Conservation (phyloP, 2,797 vertebrate genomes). For the Ptychobarbus kaznakovi region DNA sequence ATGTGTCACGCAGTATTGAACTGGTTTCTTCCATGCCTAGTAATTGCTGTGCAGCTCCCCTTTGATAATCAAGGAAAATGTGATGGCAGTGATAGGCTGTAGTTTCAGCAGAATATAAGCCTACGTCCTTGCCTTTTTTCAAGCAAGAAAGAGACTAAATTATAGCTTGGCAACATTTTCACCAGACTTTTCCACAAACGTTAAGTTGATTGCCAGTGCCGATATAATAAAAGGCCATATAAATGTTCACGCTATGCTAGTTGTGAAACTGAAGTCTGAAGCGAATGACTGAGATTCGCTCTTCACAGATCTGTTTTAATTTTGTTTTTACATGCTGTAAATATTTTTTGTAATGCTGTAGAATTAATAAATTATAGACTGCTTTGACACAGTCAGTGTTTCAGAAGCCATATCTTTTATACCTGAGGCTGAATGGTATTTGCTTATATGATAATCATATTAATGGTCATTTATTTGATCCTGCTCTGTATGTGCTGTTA, state of each 20-base stretch:
- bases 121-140: constrained; percentile 46
- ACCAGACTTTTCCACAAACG: constrained; percentile 49
- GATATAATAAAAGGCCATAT: constrained; percentile 50
- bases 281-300: constrained; percentile 58
- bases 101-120: constrained; percentile 57
- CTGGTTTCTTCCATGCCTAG: constrained; percentile 62
- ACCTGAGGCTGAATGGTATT: constrained; percentile 1
- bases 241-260: constrained; percentile 60
- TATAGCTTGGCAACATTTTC: constrained; percentile 52
- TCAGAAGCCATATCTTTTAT: constrained; percentile 9
- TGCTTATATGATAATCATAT: background rate
- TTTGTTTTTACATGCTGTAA: constrained; percentile 77
- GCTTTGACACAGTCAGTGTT: constrained; percentile 53
- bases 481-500: background rate
- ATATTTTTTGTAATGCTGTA: constrained; percentile 76
- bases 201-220: constrained; percentile 50
- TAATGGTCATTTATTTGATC: background rate
- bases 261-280: constrained; percentile 61
- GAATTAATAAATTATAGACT: constrained; percentile 77
- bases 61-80: constrained; percentile 58
- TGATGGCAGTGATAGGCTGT: constrained; percentile 63
- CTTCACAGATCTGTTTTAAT: constrained; percentile 63
- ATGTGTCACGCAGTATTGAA: constrained; percentile 70
- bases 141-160: constrained; percentile 52
- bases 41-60: constrained; percentile 62